Evolutionary conservation across 2,797 vertebrate species (phyloP), one percentile per base, ranked within the genome.

Genomic region (Danio choprae): DNA sequence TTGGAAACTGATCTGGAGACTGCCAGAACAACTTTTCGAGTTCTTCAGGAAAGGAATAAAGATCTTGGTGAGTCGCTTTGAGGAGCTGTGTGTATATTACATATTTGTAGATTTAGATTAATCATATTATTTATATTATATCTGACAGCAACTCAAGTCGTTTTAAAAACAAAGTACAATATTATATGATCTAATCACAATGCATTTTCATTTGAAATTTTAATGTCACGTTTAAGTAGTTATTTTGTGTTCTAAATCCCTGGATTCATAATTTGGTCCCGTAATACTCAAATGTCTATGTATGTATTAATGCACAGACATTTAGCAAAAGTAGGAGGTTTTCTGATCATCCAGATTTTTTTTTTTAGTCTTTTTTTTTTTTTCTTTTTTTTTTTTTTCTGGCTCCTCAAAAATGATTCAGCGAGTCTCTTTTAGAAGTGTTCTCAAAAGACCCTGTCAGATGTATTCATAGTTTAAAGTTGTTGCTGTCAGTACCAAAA

Each of bases 1-100:
- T 74, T 95, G 16, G 90, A 95, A 85, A 87, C 83, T 0, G 92
- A 94, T 51, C 86, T 95, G 16, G 87, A 89, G 40, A 84, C 91
- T 58, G 89, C 87, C 40, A 93, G 73, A 70, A 82, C 85, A 53
- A 87, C 90, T 5, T 80, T 90, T 13, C 53, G 79, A 5, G 79
- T 90, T 64, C 85, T 95, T 2, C 88, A 84, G n/a, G 93, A 94
- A 64, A 91, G 89, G 58, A 94, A 93, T 83, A 83, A 86, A 75
- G 91, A 94, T 85, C 87, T 95, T 70, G 93, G 95, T 95, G 86
- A 88, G 87, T 4, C 55, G 7, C 36, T 12, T 71, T 38, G 13
- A n/a, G 50, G 18, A 43, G 20, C 3, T 68, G 0, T 7, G 4
- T 43, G 20, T 38, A 13, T 46, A 18, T 59, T 70, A 6, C 40